Conservation (phyloP, 1,140 invertebrate genomes). For the Triops cancriformis region DNA sequence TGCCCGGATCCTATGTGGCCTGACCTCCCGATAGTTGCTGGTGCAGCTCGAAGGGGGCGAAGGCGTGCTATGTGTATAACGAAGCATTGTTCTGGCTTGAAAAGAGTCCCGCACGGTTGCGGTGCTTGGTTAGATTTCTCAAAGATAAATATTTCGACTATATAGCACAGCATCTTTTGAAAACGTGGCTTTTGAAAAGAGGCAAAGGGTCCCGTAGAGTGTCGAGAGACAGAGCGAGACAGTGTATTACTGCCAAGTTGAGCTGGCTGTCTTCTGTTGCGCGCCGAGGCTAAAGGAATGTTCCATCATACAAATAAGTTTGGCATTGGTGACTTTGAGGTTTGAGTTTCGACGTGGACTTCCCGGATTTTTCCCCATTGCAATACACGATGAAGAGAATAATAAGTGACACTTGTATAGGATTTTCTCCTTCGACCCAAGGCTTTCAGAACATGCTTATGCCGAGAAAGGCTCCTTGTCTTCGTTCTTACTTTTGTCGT, state of each 20-base stretch:
- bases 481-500: background rate
- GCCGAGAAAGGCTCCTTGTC: background rate
- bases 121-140: background rate
- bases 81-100: conserved; percentile 9
- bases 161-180: conserved; percentile 14
- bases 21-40: background rate
- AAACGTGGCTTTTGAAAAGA: background rate
- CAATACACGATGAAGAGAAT: background rate
- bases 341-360: background rate
- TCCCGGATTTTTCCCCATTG: background rate
- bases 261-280: background rate
- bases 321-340: background rate
- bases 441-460: background rate
- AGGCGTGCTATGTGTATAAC: background rate
- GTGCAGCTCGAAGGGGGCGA: background rate
- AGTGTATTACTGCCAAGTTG: conserved; percentile 9
- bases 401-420: conserved; percentile 14
- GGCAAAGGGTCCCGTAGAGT: background rate
- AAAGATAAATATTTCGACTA: conserved; percentile 14
- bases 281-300: background rate
- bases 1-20: background rate
- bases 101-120: background rate
- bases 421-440: background rate
- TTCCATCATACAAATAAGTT: background rate
- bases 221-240: background rate